These are phyloP conservation scores for Sinodicranocentrus sp. DNA, from an alignment of 2,888 invertebrate species.

Conservation along the genomic window DNA sequence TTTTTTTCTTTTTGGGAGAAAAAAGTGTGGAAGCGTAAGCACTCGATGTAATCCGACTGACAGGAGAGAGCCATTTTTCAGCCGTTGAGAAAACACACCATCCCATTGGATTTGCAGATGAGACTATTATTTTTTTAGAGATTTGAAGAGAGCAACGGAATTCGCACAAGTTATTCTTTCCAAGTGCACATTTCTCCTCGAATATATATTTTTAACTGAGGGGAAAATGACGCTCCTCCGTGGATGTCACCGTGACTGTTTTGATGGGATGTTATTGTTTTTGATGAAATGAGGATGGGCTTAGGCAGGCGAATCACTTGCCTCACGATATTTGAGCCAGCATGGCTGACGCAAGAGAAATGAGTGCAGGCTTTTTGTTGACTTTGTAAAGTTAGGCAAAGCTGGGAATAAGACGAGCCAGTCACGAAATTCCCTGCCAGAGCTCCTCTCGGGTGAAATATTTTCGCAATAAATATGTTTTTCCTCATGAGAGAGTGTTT, in stretches of 20 bases:
- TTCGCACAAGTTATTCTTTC: neutral
- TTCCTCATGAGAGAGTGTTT: neutral
- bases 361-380: neutral
- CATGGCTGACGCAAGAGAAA: neutral
- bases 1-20: neutral
- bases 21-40: slow-evolving; percentile 26
- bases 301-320: slow-evolving; percentile 34
- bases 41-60: slow-evolving; percentile 26
- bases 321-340: neutral
- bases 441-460: neutral
- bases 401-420: neutral
- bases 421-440: neutral
- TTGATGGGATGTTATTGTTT: slow-evolving; percentile 50
- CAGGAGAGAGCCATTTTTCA: slow-evolving; percentile 49
- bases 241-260: no score
- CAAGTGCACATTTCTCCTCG: no score
- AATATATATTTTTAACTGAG: no score
- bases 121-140: neutral
- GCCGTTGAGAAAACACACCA: slow-evolving; percentile 50
- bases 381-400: neutral
- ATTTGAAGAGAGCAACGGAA: no score
- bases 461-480: slow-evolving; percentile 6
- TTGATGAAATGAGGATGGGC: slow-evolving; percentile 53
- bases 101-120: slow-evolving; percentile 48
- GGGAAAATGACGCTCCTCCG: no score